Evolutionary conservation across 2,888 invertebrate species (phyloP), one percentile per base, ranked within the genome.

Genomic region (Reticulitermes lucifugus): DNA sequence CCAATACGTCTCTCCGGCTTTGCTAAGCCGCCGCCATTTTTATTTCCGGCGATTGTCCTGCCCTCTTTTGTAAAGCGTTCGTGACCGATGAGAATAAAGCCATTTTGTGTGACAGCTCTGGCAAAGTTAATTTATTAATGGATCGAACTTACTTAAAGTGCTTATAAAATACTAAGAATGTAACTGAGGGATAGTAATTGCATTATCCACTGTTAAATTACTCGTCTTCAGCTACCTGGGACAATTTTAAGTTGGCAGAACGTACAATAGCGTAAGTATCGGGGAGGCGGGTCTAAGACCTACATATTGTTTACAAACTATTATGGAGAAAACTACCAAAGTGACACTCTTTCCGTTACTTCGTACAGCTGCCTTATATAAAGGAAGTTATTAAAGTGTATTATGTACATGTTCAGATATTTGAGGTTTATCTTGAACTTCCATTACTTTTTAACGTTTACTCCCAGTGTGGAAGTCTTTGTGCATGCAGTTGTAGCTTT

Each of bases 61-160:
- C 84, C 80, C 43, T 84, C 84, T 84, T 71, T 84, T 84, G 84
- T 80, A 71, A 70, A 84, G 71, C 55, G 59, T 43, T 71, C 25
- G 77, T 83, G 75, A 83, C 83, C 10, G 59, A 65, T 18, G 65
- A 81, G 81, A 83, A 70, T 80, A 84, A 84, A 80, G 84, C 84
- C 84, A 84, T 84, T 84, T 84, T 84, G 84, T 79, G 84, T 84
- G 84, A 84, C 80, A 84, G 80, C n/a, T 84, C 75, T 59, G 43
- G 73, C 18, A 73, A 83, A 83, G 83, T 75, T 73, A 75, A 75
- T 83, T 83, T 81, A 81, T 81, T 81, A 43, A 81, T 70, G 65
- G 65, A n/a, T 46, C 29, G 41, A 70, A 70, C 59, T 65, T 70
- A 25, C 22, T 41, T 77, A 22, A 41, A 77, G 77, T 46, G 46